Evolutionary conservation across 2,113 vertebrate genomes (phyloP).

Genomic region (Phocoena phocoena): DNA sequence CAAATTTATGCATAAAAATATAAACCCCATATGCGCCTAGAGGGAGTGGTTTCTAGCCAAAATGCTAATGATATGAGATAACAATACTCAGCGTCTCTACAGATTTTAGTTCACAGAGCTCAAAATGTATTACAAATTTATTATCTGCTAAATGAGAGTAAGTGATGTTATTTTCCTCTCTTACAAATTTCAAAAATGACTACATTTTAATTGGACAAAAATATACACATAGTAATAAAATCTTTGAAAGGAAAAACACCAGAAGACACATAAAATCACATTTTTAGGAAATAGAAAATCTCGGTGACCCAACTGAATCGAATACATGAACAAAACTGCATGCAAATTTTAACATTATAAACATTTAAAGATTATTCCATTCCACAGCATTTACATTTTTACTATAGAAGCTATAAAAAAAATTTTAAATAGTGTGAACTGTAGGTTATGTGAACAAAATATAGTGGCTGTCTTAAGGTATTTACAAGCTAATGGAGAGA

Average conservation of each 20-base stretch:
- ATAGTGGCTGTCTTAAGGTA: not conserved
- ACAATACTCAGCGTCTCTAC: constrained; percentile 53
- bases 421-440: not conserved
- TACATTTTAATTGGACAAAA: constrained; percentile 25
- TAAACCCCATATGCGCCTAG: constrained; percentile 66
- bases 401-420: not conserved
- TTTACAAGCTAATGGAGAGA: not conserved
- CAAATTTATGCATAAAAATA: constrained; percentile 76
- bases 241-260: not conserved
- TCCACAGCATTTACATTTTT: not conserved
- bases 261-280: not conserved
- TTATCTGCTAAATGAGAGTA: constrained; percentile 51
- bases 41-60: constrained; percentile 59
- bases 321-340: not conserved
- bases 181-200: constrained; percentile 25
- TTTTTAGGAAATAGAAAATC: not conserved
- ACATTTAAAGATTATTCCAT: not conserved
- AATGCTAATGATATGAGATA: constrained; percentile 63
- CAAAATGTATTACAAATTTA: constrained; percentile 45
- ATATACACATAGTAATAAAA: not conserved
- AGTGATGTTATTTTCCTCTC: not conserved
- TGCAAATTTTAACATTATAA: not conserved
- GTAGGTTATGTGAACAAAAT: not conserved
- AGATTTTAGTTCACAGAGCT: constrained; percentile 55
- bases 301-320: not conserved